Conservation (phyloP, 2,797 vertebrate genomes). For the Smutsia gigantea region DNA sequence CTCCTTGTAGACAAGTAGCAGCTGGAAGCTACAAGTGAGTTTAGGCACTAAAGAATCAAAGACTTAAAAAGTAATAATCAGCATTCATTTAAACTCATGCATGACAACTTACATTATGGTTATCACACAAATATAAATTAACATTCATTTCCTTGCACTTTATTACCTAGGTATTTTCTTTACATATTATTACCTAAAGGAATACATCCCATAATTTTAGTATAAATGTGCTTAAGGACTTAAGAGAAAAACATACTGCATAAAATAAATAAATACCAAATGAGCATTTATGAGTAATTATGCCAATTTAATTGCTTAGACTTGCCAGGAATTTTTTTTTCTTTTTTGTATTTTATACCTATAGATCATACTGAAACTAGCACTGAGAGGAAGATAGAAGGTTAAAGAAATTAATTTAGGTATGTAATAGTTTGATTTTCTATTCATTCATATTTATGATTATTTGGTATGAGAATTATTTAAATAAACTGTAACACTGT, state of each 20-base stretch:
- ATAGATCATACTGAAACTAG: background rate
- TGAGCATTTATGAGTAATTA: background rate
- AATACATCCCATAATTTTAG: background rate
- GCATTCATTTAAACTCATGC: background rate
- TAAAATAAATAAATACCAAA: background rate
- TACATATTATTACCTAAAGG: background rate
- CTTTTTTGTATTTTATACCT: background rate
- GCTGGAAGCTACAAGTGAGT: background rate
- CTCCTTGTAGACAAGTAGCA: background rate
- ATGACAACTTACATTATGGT: background rate
- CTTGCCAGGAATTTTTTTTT: background rate
- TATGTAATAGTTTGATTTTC: background rate
- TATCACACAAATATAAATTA: constrained; percentile 2
- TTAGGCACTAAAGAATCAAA: background rate
- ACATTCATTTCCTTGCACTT: background rate
- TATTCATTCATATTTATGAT: background rate
- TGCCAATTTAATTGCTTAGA: background rate
- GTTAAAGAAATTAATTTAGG: background rate
- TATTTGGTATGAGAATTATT: background rate
- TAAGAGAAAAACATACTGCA: background rate
- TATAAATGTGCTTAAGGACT: background rate
- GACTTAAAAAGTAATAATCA: background rate
- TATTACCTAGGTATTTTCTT: background rate
- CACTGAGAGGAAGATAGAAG: background rate
- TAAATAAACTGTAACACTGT: background rate